Evolutionary conservation across 2,113 vertebrate genomes (phyloP).

Genomic region (Crypturellus undulatus): DNA sequence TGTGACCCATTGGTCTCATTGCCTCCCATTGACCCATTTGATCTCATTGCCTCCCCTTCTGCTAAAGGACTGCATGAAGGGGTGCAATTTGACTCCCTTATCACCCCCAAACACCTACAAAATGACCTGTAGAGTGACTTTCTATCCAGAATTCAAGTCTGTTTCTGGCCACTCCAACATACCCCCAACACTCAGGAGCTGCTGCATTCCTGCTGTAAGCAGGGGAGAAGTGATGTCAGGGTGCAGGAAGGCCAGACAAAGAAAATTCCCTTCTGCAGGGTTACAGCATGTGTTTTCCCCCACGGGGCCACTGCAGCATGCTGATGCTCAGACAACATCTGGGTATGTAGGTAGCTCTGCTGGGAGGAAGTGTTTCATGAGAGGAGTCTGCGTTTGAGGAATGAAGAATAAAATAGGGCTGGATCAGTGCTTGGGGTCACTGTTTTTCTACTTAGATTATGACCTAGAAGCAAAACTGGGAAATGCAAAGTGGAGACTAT

Average conservation of each 20-base stretch:
- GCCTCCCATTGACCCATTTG: background rate
- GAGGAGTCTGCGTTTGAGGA: background rate
- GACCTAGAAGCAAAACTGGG: background rate
- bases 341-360: background rate
- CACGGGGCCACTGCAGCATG: fast-evolving
- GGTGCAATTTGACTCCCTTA: background rate
- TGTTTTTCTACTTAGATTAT: background rate
- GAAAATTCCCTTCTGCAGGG: background rate
- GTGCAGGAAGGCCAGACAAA: background rate
- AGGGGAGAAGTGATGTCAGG: background rate
- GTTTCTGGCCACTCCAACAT: background rate
- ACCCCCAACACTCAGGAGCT: background rate
- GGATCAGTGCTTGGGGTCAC: background rate
- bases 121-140: background rate
- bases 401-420: background rate
- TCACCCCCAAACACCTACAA: background rate
- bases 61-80: background rate
- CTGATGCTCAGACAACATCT: background rate
- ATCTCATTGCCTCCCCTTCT: background rate
- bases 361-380: background rate
- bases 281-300: background rate
- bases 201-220: background rate
- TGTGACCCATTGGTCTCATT: background rate
- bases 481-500: background rate
- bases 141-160: background rate